phyloP scores from a whole-genome alignment of 30 jellyfish, hydroid and myxozoan genomes.

The Mastigias papua region DNA sequence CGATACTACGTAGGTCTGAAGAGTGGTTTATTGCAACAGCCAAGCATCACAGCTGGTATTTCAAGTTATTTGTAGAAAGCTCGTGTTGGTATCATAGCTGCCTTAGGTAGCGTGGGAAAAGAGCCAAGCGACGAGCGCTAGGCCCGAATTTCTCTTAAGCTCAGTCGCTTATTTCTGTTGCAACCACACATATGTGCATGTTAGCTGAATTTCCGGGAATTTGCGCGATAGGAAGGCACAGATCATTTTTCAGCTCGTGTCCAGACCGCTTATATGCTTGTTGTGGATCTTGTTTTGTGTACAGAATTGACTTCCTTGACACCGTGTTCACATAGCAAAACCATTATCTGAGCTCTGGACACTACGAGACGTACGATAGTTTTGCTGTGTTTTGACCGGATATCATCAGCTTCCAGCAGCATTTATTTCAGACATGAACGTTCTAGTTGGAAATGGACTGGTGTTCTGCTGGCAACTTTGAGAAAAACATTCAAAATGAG shows the following conservation, averaged over 20 bases:
- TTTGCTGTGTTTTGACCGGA: not conserved
- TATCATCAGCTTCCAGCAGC: not conserved
- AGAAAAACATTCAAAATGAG: too few species aligned
- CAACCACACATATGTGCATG: conserved; percentile 8
- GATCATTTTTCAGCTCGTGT: not conserved
- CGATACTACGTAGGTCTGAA: too few species aligned
- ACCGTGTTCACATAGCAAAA: not conserved
- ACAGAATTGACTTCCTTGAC: not conserved
- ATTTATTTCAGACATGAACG: too few species aligned
- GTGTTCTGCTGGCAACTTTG: too few species aligned
- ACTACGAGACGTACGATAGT: not conserved
- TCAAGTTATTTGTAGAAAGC: too few species aligned
- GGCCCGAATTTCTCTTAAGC: too few species aligned
- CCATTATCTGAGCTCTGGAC: not conserved
- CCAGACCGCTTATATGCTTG: not conserved
- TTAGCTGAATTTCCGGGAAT: conserved; percentile 14
- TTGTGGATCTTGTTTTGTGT: not conserved
- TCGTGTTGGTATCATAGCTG: too few species aligned
- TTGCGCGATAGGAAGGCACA: not conserved
- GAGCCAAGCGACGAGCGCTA: too few species aligned
- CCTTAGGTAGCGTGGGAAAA: too few species aligned
- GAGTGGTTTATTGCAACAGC: too few species aligned
- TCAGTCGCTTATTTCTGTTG: not conserved
- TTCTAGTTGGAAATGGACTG: too few species aligned
- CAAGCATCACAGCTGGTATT: too few species aligned